A percentile compares a stretch with the other conserved stretches of the same genome.
These are phyloP conservation scores for Gastrophryne carolinensis DNA, from an alignment of 2,797 vertebrate species.

Conservation along the genomic window DNA sequence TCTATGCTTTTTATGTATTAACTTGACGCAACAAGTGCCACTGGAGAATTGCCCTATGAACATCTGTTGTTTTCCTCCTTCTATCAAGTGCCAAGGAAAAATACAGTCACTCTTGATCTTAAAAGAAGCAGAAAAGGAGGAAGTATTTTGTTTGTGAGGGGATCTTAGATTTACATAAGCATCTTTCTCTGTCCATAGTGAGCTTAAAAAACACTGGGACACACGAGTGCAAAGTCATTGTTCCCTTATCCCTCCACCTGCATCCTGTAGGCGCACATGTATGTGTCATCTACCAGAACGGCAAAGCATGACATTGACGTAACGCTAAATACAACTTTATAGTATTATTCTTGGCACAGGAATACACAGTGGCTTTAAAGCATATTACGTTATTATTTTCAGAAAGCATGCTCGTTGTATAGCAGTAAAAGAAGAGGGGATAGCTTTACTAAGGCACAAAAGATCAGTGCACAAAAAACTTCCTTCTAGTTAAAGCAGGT, in stretches of 20 bases:
- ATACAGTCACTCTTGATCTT: slow-evolving; percentile 20
- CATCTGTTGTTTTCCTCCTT: neutral
- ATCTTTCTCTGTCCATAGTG: neutral
- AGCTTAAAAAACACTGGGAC: neutral
- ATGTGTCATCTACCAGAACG: slow-evolving; percentile 18
- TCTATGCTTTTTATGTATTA: neutral
- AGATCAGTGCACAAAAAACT: slow-evolving; percentile 24
- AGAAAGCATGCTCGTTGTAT: slow-evolving; percentile 22
- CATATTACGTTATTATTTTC: slow-evolving; percentile 23
- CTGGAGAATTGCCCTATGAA: neutral
- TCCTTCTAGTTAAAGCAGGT: slow-evolving; percentile 21
- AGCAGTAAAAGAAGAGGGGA: slow-evolving; percentile 6
- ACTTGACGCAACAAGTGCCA: neutral
- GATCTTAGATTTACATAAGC: slow-evolving; percentile 5
- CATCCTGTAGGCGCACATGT: slow-evolving; percentile 3
- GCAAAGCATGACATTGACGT: slow-evolving; percentile 37
- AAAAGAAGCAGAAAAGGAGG: slow-evolving; percentile 28
- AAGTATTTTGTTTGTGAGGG: slow-evolving; percentile 2
- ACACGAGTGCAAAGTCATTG: slow-evolving; percentile 13
- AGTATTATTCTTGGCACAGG: slow-evolving; percentile 38
- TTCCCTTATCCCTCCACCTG: neutral
- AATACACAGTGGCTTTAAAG: slow-evolving; percentile 45
- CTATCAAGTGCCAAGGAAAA: slow-evolving; percentile 30
- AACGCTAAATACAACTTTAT: slow-evolving; percentile 30
- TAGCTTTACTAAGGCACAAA: slow-evolving; percentile 12